Percentiles rank a stretch among this genome's conserved stretches.
phyloP scores from a whole-genome alignment of 2,797 vertebrate species.

The Microctenopoma stevenorrisi region DNA sequence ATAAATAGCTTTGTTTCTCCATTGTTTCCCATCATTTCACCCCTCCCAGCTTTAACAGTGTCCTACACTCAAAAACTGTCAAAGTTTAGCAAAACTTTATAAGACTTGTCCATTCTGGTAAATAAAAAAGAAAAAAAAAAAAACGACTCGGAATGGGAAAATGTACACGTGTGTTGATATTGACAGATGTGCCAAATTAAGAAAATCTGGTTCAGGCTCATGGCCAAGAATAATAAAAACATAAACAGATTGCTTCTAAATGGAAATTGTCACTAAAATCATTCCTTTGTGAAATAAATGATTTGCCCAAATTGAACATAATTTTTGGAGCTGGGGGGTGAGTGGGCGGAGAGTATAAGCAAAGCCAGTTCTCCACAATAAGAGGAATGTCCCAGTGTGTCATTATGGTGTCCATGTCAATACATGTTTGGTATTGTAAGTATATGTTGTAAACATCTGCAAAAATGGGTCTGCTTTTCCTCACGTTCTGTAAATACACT shows the following conservation, averaged over 20 bases:
- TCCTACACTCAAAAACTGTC: not conserved
- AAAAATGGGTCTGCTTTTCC: conserved; percentile 57
- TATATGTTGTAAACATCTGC: conserved; percentile 75
- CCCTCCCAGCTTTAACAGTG: not conserved
- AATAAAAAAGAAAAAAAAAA: not conserved
- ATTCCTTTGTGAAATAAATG: conserved; percentile 1
- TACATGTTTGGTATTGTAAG: conserved; percentile 77
- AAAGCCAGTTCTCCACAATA: conserved; percentile 61
- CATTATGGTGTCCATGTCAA: conserved; percentile 74
- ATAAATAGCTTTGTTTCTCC: not conserved
- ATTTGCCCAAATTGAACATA: conserved; percentile 30
- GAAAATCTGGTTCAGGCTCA: not conserved
- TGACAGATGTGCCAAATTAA: not conserved
- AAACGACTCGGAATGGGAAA: not conserved
- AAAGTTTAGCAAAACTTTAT: conserved; percentile 5
- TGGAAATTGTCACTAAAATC: not conserved
- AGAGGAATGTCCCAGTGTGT: conserved; percentile 71
- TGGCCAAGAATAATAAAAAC: not conserved
- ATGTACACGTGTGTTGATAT: not conserved
- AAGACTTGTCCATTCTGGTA: not conserved
- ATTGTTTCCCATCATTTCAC: not conserved
- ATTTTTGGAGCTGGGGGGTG: conserved; percentile 25
- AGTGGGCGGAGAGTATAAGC: conserved; percentile 39
- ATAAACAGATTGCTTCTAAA: not conserved
- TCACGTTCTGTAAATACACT: conserved; percentile 72